phyloP scores from a whole-genome alignment of 2,888 invertebrate species.

The Cloeon dipterum region DNA sequence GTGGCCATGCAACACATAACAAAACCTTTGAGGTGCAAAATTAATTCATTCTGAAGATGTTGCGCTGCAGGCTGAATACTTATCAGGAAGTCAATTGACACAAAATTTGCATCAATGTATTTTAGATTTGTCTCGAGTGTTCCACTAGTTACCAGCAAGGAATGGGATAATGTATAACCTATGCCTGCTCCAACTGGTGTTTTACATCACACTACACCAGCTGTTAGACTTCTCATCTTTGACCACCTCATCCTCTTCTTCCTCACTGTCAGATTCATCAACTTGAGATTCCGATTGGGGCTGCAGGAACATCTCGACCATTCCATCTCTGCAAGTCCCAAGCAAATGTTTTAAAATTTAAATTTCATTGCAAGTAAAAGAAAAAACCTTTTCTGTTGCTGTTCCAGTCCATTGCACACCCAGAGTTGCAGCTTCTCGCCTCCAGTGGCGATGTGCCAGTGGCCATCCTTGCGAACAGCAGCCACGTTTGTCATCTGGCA shows the following conservation, averaged over 20 bases:
- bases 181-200: too few species aligned
- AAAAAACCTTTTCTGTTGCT: background rate
- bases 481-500: background rate
- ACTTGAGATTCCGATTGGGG: background rate
- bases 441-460: background rate
- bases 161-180: too few species aligned
- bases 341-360: background rate
- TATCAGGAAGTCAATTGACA: too few species aligned
- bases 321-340: background rate
- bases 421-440: background rate
- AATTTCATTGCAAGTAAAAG: background rate
- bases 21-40: too few species aligned
- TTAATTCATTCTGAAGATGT: too few species aligned
- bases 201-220: background rate
- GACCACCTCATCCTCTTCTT: background rate
- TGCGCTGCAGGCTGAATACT: too few species aligned
- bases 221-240: too few species aligned
- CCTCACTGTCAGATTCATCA: background rate
- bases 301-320: background rate
- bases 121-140: too few species aligned
- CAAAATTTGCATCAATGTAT: too few species aligned
- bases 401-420: background rate
- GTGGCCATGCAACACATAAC: too few species aligned
- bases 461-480: too few species aligned
- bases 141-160: too few species aligned